A percentile compares a stretch with the other conserved stretches of the same genome.
phyloP scores from a whole-genome alignment of 2,797 vertebrate species.

The Gouania willdenowi region DNA sequence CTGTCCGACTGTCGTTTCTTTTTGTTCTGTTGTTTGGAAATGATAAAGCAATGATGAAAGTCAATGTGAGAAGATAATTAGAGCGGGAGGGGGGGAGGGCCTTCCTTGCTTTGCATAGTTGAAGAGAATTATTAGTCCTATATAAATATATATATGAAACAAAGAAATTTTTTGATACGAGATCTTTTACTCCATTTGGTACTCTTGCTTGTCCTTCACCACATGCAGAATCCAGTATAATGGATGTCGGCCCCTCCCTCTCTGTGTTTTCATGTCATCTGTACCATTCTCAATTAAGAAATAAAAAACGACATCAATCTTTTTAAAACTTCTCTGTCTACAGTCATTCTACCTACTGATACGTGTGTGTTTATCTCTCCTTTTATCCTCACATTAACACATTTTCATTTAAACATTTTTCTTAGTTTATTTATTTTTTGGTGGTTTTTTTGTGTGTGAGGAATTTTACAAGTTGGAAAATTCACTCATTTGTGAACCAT shows the following conservation, averaged over 20 bases:
- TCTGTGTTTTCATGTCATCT: constrained; percentile 62
- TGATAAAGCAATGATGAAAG: constrained; percentile 40
- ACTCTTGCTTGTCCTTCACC: constrained; percentile 69
- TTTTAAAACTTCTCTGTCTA: constrained; percentile 8
- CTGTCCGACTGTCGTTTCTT: constrained; percentile 42
- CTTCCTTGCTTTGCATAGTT: constrained; percentile 77
- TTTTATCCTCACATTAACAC: too few relatives aligned
- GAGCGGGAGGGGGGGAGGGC: constrained; percentile 30
- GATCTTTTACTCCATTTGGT: constrained; percentile 79
- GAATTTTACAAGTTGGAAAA: too few relatives aligned
- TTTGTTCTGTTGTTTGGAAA: constrained; percentile 19
- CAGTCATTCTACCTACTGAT: too few relatives aligned
- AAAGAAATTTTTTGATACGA: constrained; percentile 75
- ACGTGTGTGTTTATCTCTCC: too few relatives aligned
- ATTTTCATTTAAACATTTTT: too few relatives aligned
- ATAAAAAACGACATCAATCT: constrained; percentile 58
- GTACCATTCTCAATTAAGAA: constrained; percentile 63
- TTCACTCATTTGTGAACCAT: too few relatives aligned
- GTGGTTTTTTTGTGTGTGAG: too few relatives aligned
- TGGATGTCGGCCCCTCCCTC: constrained; percentile 23
- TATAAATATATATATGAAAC: constrained; percentile 75
- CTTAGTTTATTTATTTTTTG: too few relatives aligned
- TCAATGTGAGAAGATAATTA: constrained; percentile 48
- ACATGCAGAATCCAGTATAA: constrained; percentile 21
- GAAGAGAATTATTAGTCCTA: constrained; percentile 76